Evolutionary conservation across 2,797 vertebrate species (phyloP), one percentile per base, ranked within the genome.

Genomic region (Scolopax rusticola): DNA sequence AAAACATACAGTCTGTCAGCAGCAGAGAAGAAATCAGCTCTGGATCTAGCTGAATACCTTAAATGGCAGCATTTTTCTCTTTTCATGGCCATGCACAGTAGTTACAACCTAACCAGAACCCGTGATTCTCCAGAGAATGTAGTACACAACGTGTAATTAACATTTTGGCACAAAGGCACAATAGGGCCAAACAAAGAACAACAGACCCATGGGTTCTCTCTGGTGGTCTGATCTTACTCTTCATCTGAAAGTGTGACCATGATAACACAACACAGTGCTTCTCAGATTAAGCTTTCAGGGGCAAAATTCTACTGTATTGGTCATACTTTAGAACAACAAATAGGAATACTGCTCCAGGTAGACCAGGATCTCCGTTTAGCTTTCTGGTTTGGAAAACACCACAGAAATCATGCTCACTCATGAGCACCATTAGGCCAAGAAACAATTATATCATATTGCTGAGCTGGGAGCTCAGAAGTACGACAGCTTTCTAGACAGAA

Each of bases 181-280:
- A 63, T 0, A 67, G 12, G 36, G 40, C 43, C 40, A 89, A 45
- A 74, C 3, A 12, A 57, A 12, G 59, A 73, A 32, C 8, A 69
- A 50, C 19, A 89, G 38, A 89, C 24, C 6, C 32, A 11, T 10
- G 12, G 11, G 57, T 81, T 71, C 61, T 21, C 45, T 74, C 67
- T 27, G 13, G 63, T 11, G 11, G 16, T 48, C n/a, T 0, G 0
- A 13, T 28, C 48, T 59, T 48, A 70, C 3, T 36, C 61, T 79
- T 69, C 20, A 56, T 19, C 25, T 73, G 15, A 32, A 84, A 78
- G 4, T 3, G 10, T 32, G 38, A 81, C 21, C 43, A 36, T 3
- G 11, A 25, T 12, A 78, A 56, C 43, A 60, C 23, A 67, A 18
- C 6, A 51, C 7, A 68, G 45, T 28, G 48, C 13, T 71, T 77